phyloP scores from a whole-genome alignment of 2,888 invertebrate species.

The Apamea anceps region DNA sequence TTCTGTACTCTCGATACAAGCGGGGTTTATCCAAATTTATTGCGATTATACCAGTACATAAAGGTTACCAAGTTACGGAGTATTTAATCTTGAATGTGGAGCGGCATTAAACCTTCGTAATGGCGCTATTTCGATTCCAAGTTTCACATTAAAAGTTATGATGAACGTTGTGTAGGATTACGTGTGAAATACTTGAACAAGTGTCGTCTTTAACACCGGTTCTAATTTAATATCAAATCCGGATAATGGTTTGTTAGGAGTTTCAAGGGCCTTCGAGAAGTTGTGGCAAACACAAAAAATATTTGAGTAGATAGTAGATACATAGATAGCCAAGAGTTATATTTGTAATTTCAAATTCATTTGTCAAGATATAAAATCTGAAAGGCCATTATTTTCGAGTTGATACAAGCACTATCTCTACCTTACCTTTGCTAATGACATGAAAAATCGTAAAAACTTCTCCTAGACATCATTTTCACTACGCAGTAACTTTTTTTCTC shows the following conservation, averaged over 20 bases:
- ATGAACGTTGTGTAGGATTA: conserved; percentile 65
- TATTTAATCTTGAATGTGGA: conserved; percentile 66
- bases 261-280: not conserved
- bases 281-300: not conserved
- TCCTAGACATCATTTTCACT: conserved; percentile 44
- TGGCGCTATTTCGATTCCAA: conserved; percentile 66
- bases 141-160: conserved; percentile 68
- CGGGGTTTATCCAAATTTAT: conserved; percentile 71
- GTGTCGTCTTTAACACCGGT: conserved; percentile 43
- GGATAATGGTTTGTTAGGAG: conserved; percentile 25
- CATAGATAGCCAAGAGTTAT: not conserved
- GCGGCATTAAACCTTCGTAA: conserved; percentile 64
- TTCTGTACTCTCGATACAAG: conserved; percentile 60
- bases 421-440: conserved; percentile 46
- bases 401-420: conserved; percentile 20
- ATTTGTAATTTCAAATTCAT: conserved; percentile 28
- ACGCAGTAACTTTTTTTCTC: conserved; percentile 38
- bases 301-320: not conserved
- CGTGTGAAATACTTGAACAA: conserved; percentile 58
- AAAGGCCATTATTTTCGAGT: conserved; percentile 32
- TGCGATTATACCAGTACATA: conserved; percentile 64
- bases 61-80: conserved; percentile 56
- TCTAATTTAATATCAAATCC: conserved; percentile 49
- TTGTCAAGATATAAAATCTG: conserved; percentile 37
- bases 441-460: conserved; percentile 52